Evolutionary conservation across 1,140 invertebrate species (phyloP).

Genomic region (Pantala flavescens): DNA sequence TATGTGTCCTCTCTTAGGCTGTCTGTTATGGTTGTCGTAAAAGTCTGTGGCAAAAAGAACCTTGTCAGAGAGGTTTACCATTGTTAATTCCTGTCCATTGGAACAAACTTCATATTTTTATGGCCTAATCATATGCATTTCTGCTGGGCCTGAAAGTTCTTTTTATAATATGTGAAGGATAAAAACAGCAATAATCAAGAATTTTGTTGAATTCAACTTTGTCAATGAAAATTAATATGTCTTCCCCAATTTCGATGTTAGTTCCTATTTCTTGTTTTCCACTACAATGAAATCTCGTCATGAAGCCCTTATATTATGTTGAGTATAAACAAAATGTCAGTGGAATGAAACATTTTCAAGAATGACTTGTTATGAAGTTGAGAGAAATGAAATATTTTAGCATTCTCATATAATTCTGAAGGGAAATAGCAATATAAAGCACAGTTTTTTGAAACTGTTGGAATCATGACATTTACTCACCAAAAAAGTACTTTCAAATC

Average conservation of each 20-base stretch:
- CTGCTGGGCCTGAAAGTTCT: neutral
- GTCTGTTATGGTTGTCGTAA: neutral
- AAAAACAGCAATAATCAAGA: neutral
- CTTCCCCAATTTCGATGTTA: neutral
- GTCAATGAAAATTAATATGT: neutral
- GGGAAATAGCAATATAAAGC: neutral
- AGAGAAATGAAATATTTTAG: neutral
- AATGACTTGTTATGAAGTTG: no score
- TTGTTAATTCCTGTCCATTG: neutral
- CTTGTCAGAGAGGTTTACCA: neutral
- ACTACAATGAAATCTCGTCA: neutral
- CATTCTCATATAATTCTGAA: neutral
- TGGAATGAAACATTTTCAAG: neutral
- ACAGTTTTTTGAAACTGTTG: neutral
- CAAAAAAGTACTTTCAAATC: no score
- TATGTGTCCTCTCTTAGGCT: neutral
- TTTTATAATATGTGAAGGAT: neutral
- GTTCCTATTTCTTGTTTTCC: neutral
- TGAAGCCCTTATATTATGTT: neutral
- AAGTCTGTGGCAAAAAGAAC: neutral
- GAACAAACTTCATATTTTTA: neutral
- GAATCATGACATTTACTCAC: neutral
- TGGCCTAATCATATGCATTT: neutral
- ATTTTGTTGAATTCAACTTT: neutral
- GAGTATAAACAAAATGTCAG: neutral